These are phyloP conservation scores for Sebastes umbrosus DNA, from an alignment of 2,797 vertebrate genomes.

Conservation along the genomic window DNA sequence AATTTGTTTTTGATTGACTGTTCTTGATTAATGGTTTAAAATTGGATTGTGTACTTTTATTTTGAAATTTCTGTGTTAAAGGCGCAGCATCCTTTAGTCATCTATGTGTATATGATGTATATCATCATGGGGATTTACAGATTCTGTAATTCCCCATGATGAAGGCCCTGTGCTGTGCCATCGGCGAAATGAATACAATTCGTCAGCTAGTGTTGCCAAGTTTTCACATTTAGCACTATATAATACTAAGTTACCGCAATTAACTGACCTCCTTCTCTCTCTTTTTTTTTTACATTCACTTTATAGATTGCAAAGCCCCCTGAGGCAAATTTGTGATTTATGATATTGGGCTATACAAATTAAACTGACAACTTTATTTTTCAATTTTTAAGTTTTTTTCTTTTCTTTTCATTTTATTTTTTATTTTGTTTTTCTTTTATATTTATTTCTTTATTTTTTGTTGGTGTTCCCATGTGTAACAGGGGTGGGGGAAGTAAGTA, in stretches of 20 bases:
- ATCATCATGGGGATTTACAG: background rate
- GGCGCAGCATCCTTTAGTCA: background rate
- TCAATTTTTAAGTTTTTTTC: too few relatives aligned
- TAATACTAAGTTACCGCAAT: background rate
- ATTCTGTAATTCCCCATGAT: background rate
- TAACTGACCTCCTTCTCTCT: slow-evolving; percentile 81
- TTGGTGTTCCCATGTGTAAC: too few relatives aligned
- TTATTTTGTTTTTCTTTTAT: too few relatives aligned
- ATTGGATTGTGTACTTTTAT: background rate
- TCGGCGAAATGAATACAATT: background rate
- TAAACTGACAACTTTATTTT: too few relatives aligned
- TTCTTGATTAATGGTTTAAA: background rate
- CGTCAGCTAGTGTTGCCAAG: background rate
- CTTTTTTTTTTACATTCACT: too few relatives aligned
- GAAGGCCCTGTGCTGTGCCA: background rate
- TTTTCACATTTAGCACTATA: background rate
- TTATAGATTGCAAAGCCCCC: too few relatives aligned
- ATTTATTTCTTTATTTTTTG: too few relatives aligned
- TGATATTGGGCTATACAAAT: too few relatives aligned
- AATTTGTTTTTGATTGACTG: background rate
- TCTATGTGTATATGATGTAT: too few relatives aligned
- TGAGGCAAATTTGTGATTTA: too few relatives aligned
- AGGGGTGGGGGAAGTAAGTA: too few relatives aligned
- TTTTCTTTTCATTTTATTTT: too few relatives aligned
- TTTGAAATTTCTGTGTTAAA: background rate